These are phyloP conservation scores for Mormyrus iriodes DNA, from an alignment of 2,113 vertebrate species.

Conservation along the genomic window DNA sequence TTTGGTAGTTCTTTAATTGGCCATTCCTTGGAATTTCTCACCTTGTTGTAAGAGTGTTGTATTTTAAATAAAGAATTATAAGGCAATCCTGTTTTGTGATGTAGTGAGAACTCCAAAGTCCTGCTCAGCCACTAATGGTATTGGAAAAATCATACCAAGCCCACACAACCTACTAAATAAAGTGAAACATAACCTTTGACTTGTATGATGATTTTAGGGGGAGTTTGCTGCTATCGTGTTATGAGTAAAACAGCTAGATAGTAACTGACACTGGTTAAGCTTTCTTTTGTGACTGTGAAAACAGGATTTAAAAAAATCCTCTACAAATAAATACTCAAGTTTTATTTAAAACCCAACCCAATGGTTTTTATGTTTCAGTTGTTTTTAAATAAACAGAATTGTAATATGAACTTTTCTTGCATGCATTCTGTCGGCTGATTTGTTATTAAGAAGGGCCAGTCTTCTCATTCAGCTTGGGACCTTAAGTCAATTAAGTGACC, in stretches of 20 bases:
- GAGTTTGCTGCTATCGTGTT: background rate
- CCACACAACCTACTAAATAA: background rate
- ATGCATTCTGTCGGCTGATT: conserved; percentile 1
- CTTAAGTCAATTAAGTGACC: background rate
- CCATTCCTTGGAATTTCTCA: background rate
- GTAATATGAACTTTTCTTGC: background rate
- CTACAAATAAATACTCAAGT: background rate
- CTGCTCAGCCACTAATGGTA: background rate
- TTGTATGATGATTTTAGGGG: background rate
- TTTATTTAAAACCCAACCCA: conserved; percentile 9
- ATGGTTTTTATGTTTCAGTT: background rate
- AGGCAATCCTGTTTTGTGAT: background rate
- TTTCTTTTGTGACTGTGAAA: conserved; percentile 2
- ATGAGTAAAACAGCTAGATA: background rate
- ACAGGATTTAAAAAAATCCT: background rate
- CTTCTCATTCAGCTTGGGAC: background rate
- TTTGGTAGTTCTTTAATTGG: background rate
- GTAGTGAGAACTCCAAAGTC: background rate
- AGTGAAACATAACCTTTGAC: background rate
- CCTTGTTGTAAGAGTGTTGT: background rate
- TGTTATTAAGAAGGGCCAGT: background rate
- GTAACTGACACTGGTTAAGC: background rate
- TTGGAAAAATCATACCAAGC: background rate
- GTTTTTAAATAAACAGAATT: conserved; percentile 13
- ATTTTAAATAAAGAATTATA: conserved; percentile 9